Percentiles rank a stretch among this genome's conserved stretches.
phyloP scores from a whole-genome alignment of 2,888 invertebrate species.

The Ennomos fuscantarius region DNA sequence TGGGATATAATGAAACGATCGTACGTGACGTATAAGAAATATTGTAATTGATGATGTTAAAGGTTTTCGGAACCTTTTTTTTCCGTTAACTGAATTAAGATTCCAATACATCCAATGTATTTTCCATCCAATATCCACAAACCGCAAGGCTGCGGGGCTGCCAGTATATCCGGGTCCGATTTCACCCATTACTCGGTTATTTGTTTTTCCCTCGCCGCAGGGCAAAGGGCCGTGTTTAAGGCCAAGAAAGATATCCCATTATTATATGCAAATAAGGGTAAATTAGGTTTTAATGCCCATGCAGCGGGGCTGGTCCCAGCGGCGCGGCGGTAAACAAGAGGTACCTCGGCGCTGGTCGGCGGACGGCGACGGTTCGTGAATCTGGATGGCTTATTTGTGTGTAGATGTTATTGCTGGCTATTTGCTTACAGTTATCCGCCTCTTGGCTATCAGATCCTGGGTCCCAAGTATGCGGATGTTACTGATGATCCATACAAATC shows the following conservation, averaged over 20 bases:
- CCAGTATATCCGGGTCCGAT: slow-evolving; percentile 18
- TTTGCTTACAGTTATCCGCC: background rate
- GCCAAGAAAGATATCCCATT: slow-evolving; percentile 44
- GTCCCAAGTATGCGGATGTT: too few relatives aligned
- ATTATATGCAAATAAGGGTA: slow-evolving; percentile 52
- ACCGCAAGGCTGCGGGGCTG: background rate
- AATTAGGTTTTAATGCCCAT: slow-evolving; percentile 47
- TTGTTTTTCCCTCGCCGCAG: slow-evolving; percentile 44
- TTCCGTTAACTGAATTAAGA: too few relatives aligned
- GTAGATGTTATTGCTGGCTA: slow-evolving; percentile 1
- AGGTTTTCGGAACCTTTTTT: too few relatives aligned
- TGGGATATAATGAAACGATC: too few relatives aligned
- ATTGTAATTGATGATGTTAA: too few relatives aligned
- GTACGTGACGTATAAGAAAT: too few relatives aligned
- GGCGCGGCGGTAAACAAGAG: slow-evolving; percentile 1
- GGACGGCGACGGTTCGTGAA: background rate
- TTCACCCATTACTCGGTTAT: slow-evolving; percentile 33
- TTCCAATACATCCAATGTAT: slow-evolving; percentile 10
- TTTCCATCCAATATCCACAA: slow-evolving; percentile 8
- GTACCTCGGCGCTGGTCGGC: slow-evolving; percentile 4
- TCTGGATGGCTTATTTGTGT: slow-evolving; percentile 14
- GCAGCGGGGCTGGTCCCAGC: slow-evolving; percentile 23
- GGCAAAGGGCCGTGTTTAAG: slow-evolving; percentile 41
- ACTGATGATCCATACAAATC: too few relatives aligned
- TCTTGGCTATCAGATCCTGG: too few relatives aligned